phyloP scores from a whole-genome alignment of 2,113 vertebrate species.

The Hypocryptadius cinnamomeus region DNA sequence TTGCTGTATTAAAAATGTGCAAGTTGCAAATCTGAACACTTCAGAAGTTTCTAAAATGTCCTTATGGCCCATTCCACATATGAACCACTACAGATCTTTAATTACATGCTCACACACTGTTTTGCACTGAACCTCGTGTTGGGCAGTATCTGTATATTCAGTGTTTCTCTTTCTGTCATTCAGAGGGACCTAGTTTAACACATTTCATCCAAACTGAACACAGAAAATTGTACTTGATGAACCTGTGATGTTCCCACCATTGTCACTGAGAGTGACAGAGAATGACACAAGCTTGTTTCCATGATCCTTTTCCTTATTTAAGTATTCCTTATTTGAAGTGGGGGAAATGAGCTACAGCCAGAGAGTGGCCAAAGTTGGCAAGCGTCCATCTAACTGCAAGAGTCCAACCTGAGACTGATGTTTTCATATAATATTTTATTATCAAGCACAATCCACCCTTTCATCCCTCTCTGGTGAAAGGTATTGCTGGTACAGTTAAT shows the following conservation, averaged over 20 bases:
- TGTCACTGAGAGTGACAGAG: not conserved
- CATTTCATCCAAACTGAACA: not conserved
- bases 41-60: not conserved
- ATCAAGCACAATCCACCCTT: not conserved
- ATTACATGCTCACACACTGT: not conserved
- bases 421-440: not conserved
- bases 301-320: not conserved
- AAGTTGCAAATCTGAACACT: not conserved
- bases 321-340: not conserved
- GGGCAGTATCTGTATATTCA: not conserved
- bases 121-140: not conserved
- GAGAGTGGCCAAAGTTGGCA: not conserved
- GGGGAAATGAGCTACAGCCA: not conserved
- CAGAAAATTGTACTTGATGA: not conserved
- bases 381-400: not conserved
- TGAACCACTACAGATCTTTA: not conserved
- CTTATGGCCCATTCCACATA: not conserved
- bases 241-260: not conserved
- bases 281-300: not conserved
- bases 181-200: not conserved
- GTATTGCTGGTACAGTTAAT: not conserved
- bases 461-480: not conserved
- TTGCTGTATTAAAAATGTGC: too few species aligned
- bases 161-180: not conserved
- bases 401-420: not conserved